Base-by-base conservation (phyloP, 2,888 invertebrate genomes). In the Tenthredo notha region DNA sequence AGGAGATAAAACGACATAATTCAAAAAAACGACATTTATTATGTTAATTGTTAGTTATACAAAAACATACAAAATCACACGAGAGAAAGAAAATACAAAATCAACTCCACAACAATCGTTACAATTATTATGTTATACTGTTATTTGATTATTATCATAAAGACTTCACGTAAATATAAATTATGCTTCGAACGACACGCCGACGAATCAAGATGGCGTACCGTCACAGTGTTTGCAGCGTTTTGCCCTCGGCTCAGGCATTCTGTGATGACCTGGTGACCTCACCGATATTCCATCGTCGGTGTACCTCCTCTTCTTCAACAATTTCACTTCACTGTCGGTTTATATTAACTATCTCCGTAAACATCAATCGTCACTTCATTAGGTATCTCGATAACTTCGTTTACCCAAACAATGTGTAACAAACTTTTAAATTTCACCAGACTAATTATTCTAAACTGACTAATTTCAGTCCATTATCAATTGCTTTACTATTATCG, bases 191-290 rank as follows among this genome's bases (percentile, higher is more conserved):
- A 83, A 65, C 50, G 84, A 77, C 65, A 77, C 84, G 65, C 84
- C 92, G 67, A 70, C 67, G 83, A 67, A 83, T 83, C 67, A 83
- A 83, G 65, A 83, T 83, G 83, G 83, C 83, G 92, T 96, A 97
- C 97, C 97, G 97, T 97, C 97, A 96, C 97, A 97, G 95, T 97
- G 97, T 95, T 96, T 97, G 97, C 97, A 97, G 96, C 97, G 97
- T 95, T 97, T 97, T 95, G 97, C 97, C 96, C 97, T 96, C 95
- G 97, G 97, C 95, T 96, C 95, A 94, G 95, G 96, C 94, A 94
- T 94, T 93, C 93, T 93, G 93, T 90, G 93, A 91, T 92, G 92
- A 92, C 92, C 93, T 93, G 92, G 92, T 92, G 90, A 91, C 90
- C 91, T 93, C 92, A 93, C 91, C 93, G 93, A 91, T 92, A 91